Conservation (phyloP, 2,888 invertebrate species). For the Drosophila testacea region DNA sequence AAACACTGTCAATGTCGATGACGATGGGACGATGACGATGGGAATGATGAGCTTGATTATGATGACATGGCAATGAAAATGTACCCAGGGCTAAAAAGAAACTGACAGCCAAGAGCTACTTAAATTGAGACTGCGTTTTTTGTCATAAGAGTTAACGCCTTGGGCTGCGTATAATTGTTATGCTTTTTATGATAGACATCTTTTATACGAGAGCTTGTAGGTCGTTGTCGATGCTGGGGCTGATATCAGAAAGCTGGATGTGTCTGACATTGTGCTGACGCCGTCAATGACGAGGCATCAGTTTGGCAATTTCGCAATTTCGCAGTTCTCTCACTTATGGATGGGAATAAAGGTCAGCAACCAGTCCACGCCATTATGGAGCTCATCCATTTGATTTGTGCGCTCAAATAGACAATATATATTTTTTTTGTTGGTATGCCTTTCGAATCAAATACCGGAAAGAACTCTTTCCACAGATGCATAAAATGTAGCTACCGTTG, state of each 20-base stretch:
- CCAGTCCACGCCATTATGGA: constrained; percentile 9
- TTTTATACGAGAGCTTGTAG: background rate
- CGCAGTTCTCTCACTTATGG: constrained; percentile 7
- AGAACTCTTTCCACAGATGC: constrained; percentile 23
- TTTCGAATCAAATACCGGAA: constrained; percentile 52
- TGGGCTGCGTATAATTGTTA: constrained; percentile 46
- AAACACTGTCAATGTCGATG: constrained; percentile 18
- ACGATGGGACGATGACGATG: background rate
- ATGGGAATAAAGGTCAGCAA: constrained; percentile 32
- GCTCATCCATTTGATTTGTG: constrained; percentile 51
- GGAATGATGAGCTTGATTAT: constrained; percentile 15
- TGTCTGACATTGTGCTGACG: constrained; percentile 45
- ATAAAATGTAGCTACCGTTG: constrained; percentile 28
- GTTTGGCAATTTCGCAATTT: constrained; percentile 1
- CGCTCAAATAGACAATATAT: constrained; percentile 20
- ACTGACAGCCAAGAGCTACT: constrained; percentile 15
- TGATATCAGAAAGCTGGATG: constrained; percentile 16
- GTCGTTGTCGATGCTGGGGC: constrained; percentile 3
- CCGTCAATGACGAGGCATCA: constrained; percentile 15
- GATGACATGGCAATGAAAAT: constrained; percentile 18
- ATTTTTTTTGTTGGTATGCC: constrained; percentile 11
- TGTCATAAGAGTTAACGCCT: constrained; percentile 8
- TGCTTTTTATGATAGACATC: constrained; percentile 22
- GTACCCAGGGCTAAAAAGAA: constrained; percentile 11
- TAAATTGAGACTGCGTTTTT: constrained; percentile 8